Evolutionary conservation across 2,888 invertebrate species (phyloP), one percentile per base, ranked within the genome.

Genomic region (Cosmia trapezina): DNA sequence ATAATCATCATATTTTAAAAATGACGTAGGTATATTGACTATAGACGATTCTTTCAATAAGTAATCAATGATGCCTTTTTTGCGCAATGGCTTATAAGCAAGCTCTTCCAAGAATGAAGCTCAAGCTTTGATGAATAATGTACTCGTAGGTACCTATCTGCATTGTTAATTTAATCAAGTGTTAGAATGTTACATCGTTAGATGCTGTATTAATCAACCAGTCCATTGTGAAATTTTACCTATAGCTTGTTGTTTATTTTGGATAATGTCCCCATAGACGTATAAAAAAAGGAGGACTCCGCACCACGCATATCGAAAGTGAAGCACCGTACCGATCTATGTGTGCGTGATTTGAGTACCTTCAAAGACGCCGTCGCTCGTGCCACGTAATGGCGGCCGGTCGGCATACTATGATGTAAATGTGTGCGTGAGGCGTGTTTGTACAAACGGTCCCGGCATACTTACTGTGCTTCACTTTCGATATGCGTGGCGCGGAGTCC

Each of bases 161-260:
- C 5, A 76, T 66, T 56, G 76, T 76, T 76, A 9, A 76, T 66
- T 76, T 41, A 51, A 73, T 76, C 28, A 43, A 76, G 54, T 47
- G n/a, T 66, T 73, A 73, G 22, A 51, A 51, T 68, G 33, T 51
- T 28, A 37, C 41, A 47, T 63, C 47, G 47, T 56, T 73, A 41
- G 41, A 76, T 41, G 17, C 41, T 41, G 47, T n/a, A 17, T 37
- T 74, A 28, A 75, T 75, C 28, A 73, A 63, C 28, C n/a, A 28
- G 12, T 4, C 12, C 14, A 68, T 73, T 68, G 43, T 37, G 43
- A 67, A 73, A 57, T 51, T 14, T 4, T 3, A 12, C n/a, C n/a
- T n/a, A n/a, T n/a, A n/a, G n/a, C n/a, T n/a, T n/a, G n/a, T n/a
- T n/a, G n/a, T n/a, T n/a, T n/a, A n/a, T n/a, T n/a, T 63, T 49